These are phyloP conservation scores for Martes martes DNA, from an alignment of 2,113 vertebrate genomes.

Conservation along the genomic window DNA sequence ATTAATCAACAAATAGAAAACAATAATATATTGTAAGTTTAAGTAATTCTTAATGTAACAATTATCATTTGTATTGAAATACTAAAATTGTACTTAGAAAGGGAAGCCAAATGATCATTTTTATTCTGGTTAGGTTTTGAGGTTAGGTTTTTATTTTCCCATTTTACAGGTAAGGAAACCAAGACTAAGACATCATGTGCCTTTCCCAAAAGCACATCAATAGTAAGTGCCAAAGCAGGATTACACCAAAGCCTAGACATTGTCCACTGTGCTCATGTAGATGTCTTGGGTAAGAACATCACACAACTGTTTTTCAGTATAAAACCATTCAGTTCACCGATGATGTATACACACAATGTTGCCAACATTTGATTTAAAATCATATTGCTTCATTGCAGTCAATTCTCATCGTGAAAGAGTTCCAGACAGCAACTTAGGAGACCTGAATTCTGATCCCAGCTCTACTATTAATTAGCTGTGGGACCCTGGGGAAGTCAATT, in stretches of 20 bases:
- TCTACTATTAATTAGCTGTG: neutral
- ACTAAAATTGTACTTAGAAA: neutral
- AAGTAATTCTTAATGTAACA: neutral
- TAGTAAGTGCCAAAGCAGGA: neutral
- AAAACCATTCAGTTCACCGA: neutral
- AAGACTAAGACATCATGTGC: neutral
- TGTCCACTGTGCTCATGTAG: neutral
- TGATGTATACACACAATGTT: neutral
- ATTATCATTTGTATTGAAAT: neutral
- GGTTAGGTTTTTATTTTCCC: neutral
- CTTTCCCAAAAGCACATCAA: neutral
- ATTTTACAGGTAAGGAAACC: neutral
- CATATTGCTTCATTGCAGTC: neutral
- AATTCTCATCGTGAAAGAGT: neutral
- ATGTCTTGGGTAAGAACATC: neutral
- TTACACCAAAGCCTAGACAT: neutral
- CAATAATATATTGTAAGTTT: neutral
- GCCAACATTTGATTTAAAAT: neutral
- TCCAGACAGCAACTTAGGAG: neutral
- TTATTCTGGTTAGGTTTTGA: neutral
- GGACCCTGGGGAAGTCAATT: neutral
- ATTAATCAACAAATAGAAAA: neutral
- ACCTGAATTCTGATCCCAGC: neutral
- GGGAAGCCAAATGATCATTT: neutral
- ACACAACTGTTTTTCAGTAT: neutral